Percentiles rank a stretch among this genome's conserved stretches.
Evolutionary conservation across 2,888 invertebrate species (phyloP).

Genomic region (Phortica magna): DNA sequence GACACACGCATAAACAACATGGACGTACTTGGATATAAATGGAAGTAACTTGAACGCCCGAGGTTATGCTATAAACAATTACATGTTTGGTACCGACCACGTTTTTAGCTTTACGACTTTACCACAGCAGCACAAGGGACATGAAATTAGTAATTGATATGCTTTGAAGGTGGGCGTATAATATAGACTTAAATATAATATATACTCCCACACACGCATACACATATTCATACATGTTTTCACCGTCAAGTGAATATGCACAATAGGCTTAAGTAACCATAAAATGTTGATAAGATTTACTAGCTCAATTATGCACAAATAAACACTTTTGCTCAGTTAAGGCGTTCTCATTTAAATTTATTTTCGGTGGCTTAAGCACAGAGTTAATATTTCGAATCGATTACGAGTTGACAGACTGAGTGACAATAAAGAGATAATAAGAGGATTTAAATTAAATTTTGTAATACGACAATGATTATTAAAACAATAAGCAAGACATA

Average conservation of each 20-base stretch:
- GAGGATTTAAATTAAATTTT: too few relatives aligned
- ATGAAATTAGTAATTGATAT: slow-evolving; percentile 1
- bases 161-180: background rate
- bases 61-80: background rate
- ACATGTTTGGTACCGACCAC: background rate
- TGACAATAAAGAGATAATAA: too few relatives aligned
- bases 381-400: background rate
- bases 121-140: background rate
- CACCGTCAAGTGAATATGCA: background rate
- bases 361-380: background rate
- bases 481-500: too few relatives aligned
- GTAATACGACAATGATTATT: too few relatives aligned
- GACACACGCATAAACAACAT: background rate
- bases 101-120: background rate
- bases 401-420: too few relatives aligned
- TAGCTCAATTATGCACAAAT: background rate
- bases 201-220: background rate
- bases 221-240: background rate
- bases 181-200: background rate
- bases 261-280: background rate
- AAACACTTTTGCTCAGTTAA: background rate
- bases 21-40: background rate
- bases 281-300: background rate
- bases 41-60: background rate
- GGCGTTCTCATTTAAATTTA: background rate